phyloP scores from a whole-genome alignment of 2,888 invertebrate species.

The Stenolophus ochropezus region DNA sequence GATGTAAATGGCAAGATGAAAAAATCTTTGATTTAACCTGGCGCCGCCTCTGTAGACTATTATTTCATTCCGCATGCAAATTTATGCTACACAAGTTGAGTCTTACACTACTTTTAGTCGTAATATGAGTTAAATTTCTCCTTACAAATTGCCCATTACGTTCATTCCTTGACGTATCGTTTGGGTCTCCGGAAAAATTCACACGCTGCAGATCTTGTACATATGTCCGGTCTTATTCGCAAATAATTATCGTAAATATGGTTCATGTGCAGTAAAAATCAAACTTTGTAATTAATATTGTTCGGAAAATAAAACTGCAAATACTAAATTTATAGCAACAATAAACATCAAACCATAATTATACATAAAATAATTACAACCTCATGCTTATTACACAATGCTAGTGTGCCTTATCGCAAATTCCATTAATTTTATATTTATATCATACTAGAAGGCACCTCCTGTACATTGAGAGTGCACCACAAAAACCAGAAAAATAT shows the following conservation, averaged over 20 bases:
- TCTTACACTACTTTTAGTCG: constrained; percentile 42
- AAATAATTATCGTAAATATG: neutral
- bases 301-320: constrained; percentile 7
- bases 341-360: too few relatives aligned
- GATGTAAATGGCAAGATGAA: constrained; percentile 14
- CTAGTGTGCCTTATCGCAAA: too few relatives aligned
- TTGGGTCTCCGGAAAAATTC: neutral
- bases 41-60: constrained; percentile 38
- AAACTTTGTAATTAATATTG: neutral
- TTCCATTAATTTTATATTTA: too few relatives aligned
- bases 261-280: neutral
- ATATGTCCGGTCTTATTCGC: neutral
- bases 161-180: neutral
- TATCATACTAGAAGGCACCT: too few relatives aligned
- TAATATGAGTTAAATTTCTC: constrained; percentile 50
- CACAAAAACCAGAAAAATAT: too few relatives aligned
- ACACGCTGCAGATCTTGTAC: neutral
- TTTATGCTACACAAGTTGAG: constrained; percentile 40
- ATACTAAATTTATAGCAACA: too few relatives aligned
- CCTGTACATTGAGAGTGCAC: too few relatives aligned
- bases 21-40: constrained; percentile 37
- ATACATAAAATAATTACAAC: too few relatives aligned
- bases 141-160: constrained; percentile 23
- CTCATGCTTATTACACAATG: too few relatives aligned
- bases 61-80: constrained; percentile 56